Evolutionary conservation across 1,140 invertebrate genomes (phyloP).

Genomic region (Drosophila aff.): DNA sequence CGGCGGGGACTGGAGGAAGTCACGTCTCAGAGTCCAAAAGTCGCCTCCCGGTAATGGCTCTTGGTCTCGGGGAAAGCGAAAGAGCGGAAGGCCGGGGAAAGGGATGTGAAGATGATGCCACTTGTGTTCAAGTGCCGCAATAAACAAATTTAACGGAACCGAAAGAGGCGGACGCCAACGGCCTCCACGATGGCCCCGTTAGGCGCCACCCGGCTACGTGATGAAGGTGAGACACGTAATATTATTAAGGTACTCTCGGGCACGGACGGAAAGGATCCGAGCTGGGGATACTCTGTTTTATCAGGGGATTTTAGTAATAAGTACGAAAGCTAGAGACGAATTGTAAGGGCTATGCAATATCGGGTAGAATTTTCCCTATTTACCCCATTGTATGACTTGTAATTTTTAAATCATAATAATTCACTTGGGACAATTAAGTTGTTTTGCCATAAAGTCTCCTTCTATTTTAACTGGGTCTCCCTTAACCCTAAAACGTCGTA

Average conservation of each 20-base stretch:
- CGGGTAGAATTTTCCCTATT: no score
- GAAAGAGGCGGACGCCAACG: slow-evolving; percentile 42
- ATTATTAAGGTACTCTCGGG: background rate
- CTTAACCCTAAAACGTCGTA: background rate
- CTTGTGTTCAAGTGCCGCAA: slow-evolving; percentile 81
- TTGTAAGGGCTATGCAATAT: no score
- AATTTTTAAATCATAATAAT: background rate
- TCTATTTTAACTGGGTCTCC: background rate
- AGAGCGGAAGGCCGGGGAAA: slow-evolving; percentile 1
- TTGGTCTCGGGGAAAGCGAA: slow-evolving; percentile 14
- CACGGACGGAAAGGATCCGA: background rate
- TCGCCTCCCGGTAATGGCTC: slow-evolving; percentile 46
- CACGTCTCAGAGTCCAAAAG: slow-evolving; percentile 67
- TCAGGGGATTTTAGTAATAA: background rate
- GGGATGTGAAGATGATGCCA: slow-evolving; percentile 72
- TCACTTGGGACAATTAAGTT: slow-evolving; percentile 11
- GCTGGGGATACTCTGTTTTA: background rate
- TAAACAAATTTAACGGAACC: slow-evolving; percentile 77
- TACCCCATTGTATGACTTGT: background rate
- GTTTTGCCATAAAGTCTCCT: background rate
- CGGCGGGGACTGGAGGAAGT: slow-evolving; percentile 35
- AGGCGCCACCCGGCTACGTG: slow-evolving; percentile 53
- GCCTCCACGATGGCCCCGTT: slow-evolving; percentile 41
- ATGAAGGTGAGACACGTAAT: slow-evolving; percentile 58
- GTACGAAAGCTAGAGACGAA: background rate